Evolutionary conservation across 2,888 invertebrate genomes (phyloP).

Genomic region (Fissipunctia ypsillon): DNA sequence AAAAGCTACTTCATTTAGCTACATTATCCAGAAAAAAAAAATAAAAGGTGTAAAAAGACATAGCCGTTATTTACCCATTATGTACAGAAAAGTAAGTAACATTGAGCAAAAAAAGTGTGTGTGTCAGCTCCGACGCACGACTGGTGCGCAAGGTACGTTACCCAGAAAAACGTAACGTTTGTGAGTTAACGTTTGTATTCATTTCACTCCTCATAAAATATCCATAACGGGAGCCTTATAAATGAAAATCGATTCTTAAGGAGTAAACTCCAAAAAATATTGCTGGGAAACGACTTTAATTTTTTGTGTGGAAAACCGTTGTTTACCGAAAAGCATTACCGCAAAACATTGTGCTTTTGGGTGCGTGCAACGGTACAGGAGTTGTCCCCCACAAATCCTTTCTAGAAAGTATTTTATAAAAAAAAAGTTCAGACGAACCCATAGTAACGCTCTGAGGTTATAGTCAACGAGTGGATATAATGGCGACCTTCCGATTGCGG

Average conservation of each 20-base stretch:
- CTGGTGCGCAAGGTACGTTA: too few relatives aligned
- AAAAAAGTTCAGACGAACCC: neutral
- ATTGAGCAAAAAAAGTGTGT: neutral
- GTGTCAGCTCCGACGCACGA: too few relatives aligned
- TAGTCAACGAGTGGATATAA: slow-evolving; percentile 75
- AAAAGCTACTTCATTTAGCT: neutral
- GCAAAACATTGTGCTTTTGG: neutral
- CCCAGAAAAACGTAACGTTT: too few relatives aligned
- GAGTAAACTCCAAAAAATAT: too few relatives aligned
- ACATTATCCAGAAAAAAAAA: neutral
- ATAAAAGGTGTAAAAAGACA: too few relatives aligned
- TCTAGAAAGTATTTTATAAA: neutral
- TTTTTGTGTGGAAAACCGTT: neutral
- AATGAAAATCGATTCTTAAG: too few relatives aligned
- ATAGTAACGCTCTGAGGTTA: slow-evolving; percentile 63
- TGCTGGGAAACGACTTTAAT: neutral
- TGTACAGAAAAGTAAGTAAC: too few relatives aligned
- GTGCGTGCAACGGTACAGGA: neutral
- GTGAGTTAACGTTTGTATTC: too few relatives aligned
- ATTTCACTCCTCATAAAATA: too few relatives aligned
- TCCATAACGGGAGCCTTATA: too few relatives aligned
- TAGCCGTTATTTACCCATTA: too few relatives aligned
- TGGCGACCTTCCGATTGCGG: slow-evolving; percentile 78
- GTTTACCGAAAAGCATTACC: neutral
- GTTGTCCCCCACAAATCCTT: too few relatives aligned